Evolutionary conservation across 2,113 vertebrate species (phyloP).

Genomic region (Eidolon helvum): DNA sequence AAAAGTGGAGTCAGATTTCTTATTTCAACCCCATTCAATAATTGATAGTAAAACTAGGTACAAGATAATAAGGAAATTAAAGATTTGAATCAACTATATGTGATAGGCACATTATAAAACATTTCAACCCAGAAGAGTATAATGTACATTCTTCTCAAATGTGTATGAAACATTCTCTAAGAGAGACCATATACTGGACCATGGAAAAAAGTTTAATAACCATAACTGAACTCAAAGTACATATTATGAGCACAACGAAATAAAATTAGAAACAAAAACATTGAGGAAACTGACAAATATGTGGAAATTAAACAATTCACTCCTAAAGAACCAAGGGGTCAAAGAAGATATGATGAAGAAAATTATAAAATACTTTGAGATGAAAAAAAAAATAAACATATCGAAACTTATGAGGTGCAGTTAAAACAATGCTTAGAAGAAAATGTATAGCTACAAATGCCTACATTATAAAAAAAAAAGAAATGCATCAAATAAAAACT

Average conservation of each 20-base stretch:
- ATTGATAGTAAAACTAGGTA: neutral
- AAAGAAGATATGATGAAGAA: neutral
- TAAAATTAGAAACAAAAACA: neutral
- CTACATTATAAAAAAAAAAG: neutral
- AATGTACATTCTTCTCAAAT: neutral
- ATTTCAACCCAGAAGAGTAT: neutral
- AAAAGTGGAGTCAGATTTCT: neutral
- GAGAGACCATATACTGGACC: neutral
- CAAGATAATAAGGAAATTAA: neutral
- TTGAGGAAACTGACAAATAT: neutral
- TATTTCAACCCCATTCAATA: neutral
- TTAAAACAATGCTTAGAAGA: neutral
- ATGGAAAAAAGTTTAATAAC: neutral
- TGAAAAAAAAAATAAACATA: neutral
- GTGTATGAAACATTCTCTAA: neutral
- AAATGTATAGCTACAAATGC: neutral
- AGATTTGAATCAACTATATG: neutral
- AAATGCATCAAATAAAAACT: neutral
- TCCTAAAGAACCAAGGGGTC: neutral
- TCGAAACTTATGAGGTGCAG: neutral
- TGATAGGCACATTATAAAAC: neutral
- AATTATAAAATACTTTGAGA: neutral
- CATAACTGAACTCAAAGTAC: neutral
- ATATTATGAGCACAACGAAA: neutral
- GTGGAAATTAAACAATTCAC: neutral